Evolutionary conservation across 2,797 vertebrate genomes (phyloP).

Genomic region (Pipistrellus nathusii): DNA sequence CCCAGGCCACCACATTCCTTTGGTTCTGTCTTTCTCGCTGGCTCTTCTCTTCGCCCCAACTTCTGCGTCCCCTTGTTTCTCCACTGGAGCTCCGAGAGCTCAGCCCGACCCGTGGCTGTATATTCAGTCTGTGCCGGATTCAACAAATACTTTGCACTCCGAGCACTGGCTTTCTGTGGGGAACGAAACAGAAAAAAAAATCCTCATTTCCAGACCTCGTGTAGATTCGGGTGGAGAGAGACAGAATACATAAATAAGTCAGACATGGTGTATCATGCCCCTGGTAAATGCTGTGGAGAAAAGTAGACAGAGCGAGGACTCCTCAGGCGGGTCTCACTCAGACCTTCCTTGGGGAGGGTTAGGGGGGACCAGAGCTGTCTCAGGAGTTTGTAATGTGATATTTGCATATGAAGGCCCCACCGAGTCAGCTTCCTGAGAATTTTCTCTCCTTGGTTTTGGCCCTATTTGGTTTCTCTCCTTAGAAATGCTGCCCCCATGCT

Average conservation of each 20-base stretch:
- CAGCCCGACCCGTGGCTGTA: not conserved
- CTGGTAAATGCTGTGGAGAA: not conserved
- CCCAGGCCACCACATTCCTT: not conserved
- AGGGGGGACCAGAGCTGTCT: not conserved
- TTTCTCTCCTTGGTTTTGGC: not conserved
- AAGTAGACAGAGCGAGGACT: not conserved
- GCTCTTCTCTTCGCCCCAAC: not conserved
- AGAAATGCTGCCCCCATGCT: not conserved
- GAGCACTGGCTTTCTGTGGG: not conserved
- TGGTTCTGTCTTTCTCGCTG: not conserved
- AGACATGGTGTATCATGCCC: too few relatives aligned
- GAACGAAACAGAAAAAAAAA: not conserved
- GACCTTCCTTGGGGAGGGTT: not conserved
- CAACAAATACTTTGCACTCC: not conserved
- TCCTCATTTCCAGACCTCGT: not conserved
- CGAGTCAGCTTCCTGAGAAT: not conserved
- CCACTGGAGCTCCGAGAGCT: not conserved
- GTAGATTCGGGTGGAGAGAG: not conserved
- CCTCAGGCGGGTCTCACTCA: not conserved
- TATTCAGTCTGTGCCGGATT: not conserved
- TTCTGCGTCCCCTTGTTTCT: not conserved
- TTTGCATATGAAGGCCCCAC: not conserved
- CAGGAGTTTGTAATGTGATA: not conserved
- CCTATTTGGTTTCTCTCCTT: constrained; percentile 58
- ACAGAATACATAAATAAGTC: not conserved